Evolutionary conservation across 2,113 vertebrate genomes (phyloP).

Genomic region (Rhinogobius similis): DNA sequence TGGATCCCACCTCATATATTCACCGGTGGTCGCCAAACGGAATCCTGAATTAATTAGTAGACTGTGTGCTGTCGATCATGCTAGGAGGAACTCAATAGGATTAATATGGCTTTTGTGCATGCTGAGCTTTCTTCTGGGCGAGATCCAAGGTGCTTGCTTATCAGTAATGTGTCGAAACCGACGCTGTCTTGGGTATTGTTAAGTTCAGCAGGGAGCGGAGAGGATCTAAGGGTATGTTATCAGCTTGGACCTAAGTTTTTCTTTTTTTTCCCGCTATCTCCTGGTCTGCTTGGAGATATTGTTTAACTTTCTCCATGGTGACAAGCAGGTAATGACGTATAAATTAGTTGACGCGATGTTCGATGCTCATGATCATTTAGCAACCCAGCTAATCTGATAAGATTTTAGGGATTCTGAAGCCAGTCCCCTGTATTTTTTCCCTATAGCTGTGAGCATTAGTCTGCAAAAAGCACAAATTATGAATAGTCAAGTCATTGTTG

Average conservation of each 20-base stretch:
- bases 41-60: conserved; percentile 51
- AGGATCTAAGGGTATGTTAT: background rate
- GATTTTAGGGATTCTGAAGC: too few relatives aligned
- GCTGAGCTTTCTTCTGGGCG: conserved; percentile 62
- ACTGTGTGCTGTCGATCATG: conserved; percentile 50
- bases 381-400: too few relatives aligned
- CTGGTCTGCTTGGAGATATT: too few relatives aligned
- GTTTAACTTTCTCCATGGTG: too few relatives aligned
- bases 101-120: conserved; percentile 62
- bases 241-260: conserved; percentile 26
- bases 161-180: conserved; percentile 27
- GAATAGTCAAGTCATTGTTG: too few relatives aligned
- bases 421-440: too few relatives aligned
- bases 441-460: too few relatives aligned
- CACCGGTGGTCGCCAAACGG: conserved; percentile 10
- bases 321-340: too few relatives aligned
- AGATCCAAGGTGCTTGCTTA: conserved; percentile 56
- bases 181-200: conserved; percentile 6
- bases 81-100: conserved; percentile 50
- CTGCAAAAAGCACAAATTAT: too few relatives aligned
- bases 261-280: too few relatives aligned
- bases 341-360: too few relatives aligned
- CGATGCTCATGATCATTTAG: too few relatives aligned
- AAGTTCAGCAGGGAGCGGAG: background rate
- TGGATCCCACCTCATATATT: conserved; percentile 19